A percentile compares a stretch with the other conserved stretches of the same genome.
These are phyloP conservation scores for Bujurquina vittata DNA, from an alignment of 2,113 vertebrate species.

Conservation along the genomic window DNA sequence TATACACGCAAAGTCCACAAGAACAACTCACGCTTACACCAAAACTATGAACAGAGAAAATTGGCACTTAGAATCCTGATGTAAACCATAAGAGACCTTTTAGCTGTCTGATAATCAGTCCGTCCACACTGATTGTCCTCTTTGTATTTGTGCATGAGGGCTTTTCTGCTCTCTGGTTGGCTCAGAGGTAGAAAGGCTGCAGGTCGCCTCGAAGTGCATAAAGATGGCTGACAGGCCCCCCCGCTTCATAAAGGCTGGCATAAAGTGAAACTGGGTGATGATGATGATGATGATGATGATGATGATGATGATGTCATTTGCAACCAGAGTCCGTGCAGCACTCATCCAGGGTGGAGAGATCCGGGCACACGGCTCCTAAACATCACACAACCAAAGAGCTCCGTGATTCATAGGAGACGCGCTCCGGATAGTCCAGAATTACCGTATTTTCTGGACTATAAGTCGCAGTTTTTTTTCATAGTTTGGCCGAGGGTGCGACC, in stretches of 20 bases:
- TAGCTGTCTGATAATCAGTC: too few species aligned
- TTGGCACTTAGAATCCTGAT: constrained; percentile 7
- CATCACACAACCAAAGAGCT: background rate
- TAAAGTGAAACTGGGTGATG: background rate
- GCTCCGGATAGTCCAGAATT: background rate
- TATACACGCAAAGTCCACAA: background rate
- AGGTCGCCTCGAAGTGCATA: background rate
- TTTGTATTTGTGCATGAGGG: background rate
- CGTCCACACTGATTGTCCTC: background rate
- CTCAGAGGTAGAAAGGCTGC: constrained; percentile 35
- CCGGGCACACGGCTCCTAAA: background rate
- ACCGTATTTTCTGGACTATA: too few species aligned
- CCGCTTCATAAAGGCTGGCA: background rate
- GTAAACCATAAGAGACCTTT: background rate
- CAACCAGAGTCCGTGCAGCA: background rate
- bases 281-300: background rate
- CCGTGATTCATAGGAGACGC: background rate
- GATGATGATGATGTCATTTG: background rate
- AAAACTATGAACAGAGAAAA: background rate
- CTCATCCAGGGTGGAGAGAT: background rate
- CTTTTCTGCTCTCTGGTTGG: background rate
- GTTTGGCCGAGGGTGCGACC: too few species aligned
- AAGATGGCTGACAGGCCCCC: background rate
- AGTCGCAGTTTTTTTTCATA: too few species aligned
- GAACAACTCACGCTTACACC: background rate